These are phyloP conservation scores for Chelidonichthys spinosus DNA, from an alignment of 2,797 vertebrate genomes.

Conservation along the genomic window DNA sequence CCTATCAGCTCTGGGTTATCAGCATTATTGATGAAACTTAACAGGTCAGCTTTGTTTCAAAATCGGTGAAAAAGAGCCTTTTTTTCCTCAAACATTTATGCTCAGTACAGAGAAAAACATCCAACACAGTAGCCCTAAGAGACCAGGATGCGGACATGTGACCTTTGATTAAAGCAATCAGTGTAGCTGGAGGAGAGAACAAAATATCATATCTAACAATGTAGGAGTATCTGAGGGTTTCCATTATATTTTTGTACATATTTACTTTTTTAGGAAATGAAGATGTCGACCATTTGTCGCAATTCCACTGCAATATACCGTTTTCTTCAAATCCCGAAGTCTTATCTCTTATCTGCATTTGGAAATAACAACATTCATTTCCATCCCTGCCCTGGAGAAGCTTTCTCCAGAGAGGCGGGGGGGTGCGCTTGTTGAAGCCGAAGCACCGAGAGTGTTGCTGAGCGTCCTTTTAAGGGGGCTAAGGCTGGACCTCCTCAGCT, in stretches of 20 bases:
- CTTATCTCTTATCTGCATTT: not conserved
- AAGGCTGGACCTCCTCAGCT: constrained; percentile 73
- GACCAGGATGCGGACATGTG: constrained; percentile 9
- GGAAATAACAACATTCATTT: constrained; percentile 42
- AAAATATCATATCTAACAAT: not conserved
- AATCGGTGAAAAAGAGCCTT: not conserved
- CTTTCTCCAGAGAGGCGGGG: not conserved
- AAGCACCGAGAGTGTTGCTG: constrained; percentile 56
- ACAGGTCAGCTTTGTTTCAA: too few species aligned
- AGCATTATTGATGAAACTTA: not conserved
- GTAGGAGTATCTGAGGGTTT: not conserved
- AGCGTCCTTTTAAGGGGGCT: constrained; percentile 66
- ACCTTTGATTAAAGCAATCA: not conserved
- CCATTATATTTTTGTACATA: not conserved
- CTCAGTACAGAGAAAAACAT: not conserved
- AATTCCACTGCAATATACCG: not conserved
- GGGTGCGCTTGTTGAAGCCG: constrained; percentile 28
- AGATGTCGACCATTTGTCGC: not conserved
- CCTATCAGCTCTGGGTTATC: constrained; percentile 11
- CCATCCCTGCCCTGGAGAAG: not conserved
- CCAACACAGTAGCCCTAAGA: not conserved
- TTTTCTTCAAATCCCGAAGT: not conserved
- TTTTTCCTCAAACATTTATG: not conserved
- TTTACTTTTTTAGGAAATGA: not conserved
- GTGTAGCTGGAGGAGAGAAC: constrained; percentile 1